Evolutionary conservation across 2,888 invertebrate species (phyloP), one percentile per base, ranked within the genome.

Genomic region (Thelaira solivaga): DNA sequence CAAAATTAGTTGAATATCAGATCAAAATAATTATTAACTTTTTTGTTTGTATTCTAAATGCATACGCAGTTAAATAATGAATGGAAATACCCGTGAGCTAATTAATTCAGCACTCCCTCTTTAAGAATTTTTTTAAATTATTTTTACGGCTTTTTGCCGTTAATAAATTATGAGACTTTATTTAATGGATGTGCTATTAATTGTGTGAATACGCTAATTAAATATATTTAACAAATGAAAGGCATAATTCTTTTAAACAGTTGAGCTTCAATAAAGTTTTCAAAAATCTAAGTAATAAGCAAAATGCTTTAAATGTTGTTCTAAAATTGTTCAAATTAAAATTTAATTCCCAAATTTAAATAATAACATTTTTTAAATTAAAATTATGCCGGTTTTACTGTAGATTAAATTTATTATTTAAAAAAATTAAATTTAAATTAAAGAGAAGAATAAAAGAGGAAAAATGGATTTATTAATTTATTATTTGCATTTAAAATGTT

Each of bases 391-490:
- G n/a, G n/a, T n/a, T n/a, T n/a, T n/a, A n/a, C n/a, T n/a, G n/a
- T n/a, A n/a, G n/a, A n/a, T n/a, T n/a, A n/a, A 67, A 45, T 53
- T 43, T 34, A 53, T 55, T 64, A 18, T 18, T 26, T 62, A 39
- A 4, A 49, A 6, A n/a, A 26, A 64, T 20, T 39, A 39, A 39
- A 49, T 16, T 10, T 47, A 45, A 45, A 34, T 8, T n/a, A n/a
- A n/a, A n/a, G 34, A 16, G 22, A 47, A 47, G 22, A 47, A 34
- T 47, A 36, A 34, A 64, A 64, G n/a, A 49, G 16, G 49, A 64
- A 22, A 31, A 64, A 36, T 26, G 8, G 8, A 49, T 36, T 11
- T 13, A 24, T 51, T 13, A 13, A 39, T 49, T 39, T 49, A 39
- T 18, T 51, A 51, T 51, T 41, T 29, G 49, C 51, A 29, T 51